phyloP scores from a whole-genome alignment of 1,140 invertebrate species.

The Nasonia vitripennis region DNA sequence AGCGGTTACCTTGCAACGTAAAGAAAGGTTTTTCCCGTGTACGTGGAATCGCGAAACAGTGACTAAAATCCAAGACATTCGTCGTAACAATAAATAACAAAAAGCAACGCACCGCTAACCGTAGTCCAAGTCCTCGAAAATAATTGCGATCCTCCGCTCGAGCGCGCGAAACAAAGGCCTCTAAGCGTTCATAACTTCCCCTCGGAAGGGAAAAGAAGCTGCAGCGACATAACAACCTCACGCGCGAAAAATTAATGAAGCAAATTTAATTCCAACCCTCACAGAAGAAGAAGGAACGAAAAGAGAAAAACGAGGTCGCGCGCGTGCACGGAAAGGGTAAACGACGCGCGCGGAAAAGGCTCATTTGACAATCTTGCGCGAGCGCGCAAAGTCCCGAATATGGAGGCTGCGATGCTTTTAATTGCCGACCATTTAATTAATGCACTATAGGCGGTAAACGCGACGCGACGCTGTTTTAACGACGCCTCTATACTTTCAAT shows the following conservation, averaged over 20 bases:
- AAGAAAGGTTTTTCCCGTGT: too few species aligned
- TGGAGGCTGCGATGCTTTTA: background rate
- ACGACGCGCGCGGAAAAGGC: background rate
- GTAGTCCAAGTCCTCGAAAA: too few species aligned
- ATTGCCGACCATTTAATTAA: slow-evolving; percentile 31
- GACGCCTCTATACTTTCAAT: background rate
- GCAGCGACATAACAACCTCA: background rate
- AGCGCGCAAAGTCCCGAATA: background rate
- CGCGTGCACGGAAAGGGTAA: slow-evolving; percentile 2
- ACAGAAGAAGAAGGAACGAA: background rate
- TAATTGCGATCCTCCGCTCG: background rate
- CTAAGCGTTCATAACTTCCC: too few species aligned
- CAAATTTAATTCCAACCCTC: slow-evolving; percentile 24
- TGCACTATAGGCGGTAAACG: background rate
- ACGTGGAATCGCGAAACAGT: too few species aligned
- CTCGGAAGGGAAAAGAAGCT: background rate
- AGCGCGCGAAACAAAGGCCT: background rate
- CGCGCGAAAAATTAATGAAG: slow-evolving; percentile 34
- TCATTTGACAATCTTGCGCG: slow-evolving; percentile 53
- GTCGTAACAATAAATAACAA: too few species aligned
- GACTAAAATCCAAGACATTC: too few species aligned
- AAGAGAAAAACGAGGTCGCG: slow-evolving; percentile 19
- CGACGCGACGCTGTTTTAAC: background rate
- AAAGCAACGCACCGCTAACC: too few species aligned
- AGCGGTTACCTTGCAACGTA: background rate